Base-by-base conservation (phyloP, 2,797 vertebrate species). In the Euphonia xanthogaster region DNA sequence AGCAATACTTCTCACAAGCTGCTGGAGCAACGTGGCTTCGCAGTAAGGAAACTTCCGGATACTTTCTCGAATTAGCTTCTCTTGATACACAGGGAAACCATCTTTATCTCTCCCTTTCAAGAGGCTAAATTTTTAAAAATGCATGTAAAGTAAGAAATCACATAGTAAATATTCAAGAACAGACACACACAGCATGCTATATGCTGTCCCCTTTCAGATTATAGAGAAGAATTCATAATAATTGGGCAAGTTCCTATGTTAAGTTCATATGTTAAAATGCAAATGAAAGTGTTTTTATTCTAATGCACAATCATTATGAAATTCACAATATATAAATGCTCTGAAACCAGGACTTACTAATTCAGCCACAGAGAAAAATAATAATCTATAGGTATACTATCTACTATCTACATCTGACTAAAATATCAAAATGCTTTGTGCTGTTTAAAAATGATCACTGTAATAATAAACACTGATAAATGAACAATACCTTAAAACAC, bases 41-140 rank as follows among this genome's bases (percentile, higher is more conserved):
- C 99, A 99, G 97, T 98, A 99, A 3, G 99, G 99, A 90, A 99
- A 99, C 97, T 99, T 99, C 31, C 99, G 98, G 96, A 99, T 99
- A 67, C 99, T 99, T 95, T 99, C 99, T 94, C 99, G 96, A 91
- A 99, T 98, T 61, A 99, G 98, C 97, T 99, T 99, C 96, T 99
- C 99, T 96, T 99, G 99, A 88, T 98, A 99, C 15, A 99, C 97
- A 0, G 99, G 99, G 88, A 99, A 99, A 62, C 99, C 98, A 57
- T 99, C 99, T 25, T 97, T 96, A 20, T 99, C 98, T 88, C 98
- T 98, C 42, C 99, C 99, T 97, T 99, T 99, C 93, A 99, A 97
- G 87, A 99, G 97, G 96, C 99, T 99, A 92, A 35, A 94, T 89
- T 80, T 88, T 94, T 86, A 7, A 40, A 91, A 92, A 92, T 4